Evolutionary conservation across 2,888 invertebrate species (phyloP).

Genomic region (Celastrina argiolus): DNA sequence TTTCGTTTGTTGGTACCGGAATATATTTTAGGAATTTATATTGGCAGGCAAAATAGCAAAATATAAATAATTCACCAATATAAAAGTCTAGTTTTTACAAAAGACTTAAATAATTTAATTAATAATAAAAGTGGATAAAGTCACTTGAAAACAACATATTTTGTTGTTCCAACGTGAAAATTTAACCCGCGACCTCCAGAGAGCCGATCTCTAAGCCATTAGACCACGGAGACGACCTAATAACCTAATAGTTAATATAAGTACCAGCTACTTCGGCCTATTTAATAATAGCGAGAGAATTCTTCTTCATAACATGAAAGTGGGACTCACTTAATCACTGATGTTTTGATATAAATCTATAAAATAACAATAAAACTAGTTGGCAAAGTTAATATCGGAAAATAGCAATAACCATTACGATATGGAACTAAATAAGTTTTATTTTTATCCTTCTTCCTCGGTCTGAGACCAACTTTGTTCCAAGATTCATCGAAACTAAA

Average conservation of each 20-base stretch:
- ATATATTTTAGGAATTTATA: neutral
- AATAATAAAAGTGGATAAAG: no score
- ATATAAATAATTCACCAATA: neutral
- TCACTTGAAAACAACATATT: no score
- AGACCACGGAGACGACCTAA: no score
- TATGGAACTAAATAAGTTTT: slow-evolving; percentile 21
- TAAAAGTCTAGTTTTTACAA: no score
- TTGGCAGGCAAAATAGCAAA: neutral
- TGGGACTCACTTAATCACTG: neutral
- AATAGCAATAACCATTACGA: slow-evolving; percentile 19
- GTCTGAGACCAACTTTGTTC: slow-evolving; percentile 13
- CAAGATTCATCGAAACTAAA: slow-evolving; percentile 20
- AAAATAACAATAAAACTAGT: neutral
- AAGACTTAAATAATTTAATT: no score
- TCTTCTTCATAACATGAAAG: neutral
- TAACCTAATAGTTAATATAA: no score
- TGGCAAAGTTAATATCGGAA: neutral
- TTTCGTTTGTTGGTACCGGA: neutral
- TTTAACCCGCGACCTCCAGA: no score
- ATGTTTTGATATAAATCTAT: neutral
- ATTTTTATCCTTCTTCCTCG: slow-evolving; percentile 22
- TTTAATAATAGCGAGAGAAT: neutral
- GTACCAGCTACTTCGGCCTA: no score
- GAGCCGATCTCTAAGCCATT: no score
- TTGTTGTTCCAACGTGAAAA: no score